These are phyloP conservation scores for Musca domestica DNA, from an alignment of 1,140 invertebrate genomes.

Conservation along the genomic window DNA sequence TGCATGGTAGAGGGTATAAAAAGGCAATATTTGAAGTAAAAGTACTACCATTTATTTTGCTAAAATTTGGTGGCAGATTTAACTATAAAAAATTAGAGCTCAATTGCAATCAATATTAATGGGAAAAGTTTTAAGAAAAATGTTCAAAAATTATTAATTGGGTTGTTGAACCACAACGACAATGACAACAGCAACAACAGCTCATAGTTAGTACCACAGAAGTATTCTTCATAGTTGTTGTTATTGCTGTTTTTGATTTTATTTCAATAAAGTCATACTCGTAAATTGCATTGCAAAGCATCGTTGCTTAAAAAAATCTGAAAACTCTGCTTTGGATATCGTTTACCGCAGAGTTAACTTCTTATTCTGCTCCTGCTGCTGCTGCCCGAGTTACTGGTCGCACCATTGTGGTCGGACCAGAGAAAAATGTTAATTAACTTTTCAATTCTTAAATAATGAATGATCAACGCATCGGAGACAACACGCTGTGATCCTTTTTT, in stretches of 20 bases:
- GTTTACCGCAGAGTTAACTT: too few relatives aligned
- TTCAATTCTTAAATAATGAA: conserved; percentile 55
- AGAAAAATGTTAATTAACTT: conserved; percentile 54
- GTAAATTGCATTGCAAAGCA: conserved; percentile 16
- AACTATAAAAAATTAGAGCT: too few relatives aligned
- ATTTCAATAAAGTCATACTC: conserved; percentile 18
- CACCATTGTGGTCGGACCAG: not conserved
- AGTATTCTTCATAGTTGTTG: not conserved
- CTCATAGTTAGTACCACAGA: too few relatives aligned
- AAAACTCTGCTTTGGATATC: not conserved
- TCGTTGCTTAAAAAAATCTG: not conserved
- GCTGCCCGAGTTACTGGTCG: not conserved
- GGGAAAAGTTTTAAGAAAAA: too few relatives aligned
- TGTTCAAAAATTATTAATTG: too few relatives aligned
- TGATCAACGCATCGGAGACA: conserved; percentile 54
- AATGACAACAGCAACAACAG: too few relatives aligned
- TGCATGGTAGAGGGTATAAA: too few relatives aligned
- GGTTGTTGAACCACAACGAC: too few relatives aligned
- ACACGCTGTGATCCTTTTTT: conserved; percentile 54
- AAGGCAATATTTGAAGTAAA: too few relatives aligned
- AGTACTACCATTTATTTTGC: too few relatives aligned
- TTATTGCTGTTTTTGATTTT: not conserved
- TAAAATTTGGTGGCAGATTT: too few relatives aligned
- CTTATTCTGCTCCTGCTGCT: not conserved
- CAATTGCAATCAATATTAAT: too few relatives aligned